Conservation (phyloP, 2,113 vertebrate genomes). For the Stigmatopora nigra region DNA sequence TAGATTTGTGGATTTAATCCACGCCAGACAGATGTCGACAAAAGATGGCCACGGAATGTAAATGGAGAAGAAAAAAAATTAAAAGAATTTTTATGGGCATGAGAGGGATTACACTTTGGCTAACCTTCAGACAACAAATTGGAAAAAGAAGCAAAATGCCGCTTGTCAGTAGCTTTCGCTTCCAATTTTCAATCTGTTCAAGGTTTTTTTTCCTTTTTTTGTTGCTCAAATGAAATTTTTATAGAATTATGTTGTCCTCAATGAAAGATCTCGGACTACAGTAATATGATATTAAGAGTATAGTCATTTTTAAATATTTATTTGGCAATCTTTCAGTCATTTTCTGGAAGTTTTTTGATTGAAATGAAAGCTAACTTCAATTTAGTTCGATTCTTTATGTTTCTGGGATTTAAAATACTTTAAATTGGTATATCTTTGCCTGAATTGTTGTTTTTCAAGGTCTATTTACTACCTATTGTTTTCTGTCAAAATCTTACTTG, state of each 20-base stretch:
- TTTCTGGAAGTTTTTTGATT: conserved; percentile 22
- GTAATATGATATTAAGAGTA: too few relatives aligned
- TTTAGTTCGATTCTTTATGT: conserved; percentile 14
- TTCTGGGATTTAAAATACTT: conserved; percentile 12
- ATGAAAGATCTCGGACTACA: too few relatives aligned
- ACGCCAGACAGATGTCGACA: not conserved
- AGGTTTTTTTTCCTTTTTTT: not conserved
- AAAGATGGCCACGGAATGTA: not conserved
- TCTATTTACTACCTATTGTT: not conserved
- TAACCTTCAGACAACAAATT: not conserved
- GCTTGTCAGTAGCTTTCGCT: not conserved
- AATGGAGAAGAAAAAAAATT: not conserved
- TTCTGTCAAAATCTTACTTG: too few relatives aligned
- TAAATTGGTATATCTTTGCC: conserved; percentile 13
- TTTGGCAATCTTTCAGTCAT: too few relatives aligned
- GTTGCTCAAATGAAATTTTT: not conserved
- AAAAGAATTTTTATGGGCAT: not conserved
- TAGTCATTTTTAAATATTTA: too few relatives aligned
- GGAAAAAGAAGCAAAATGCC: not conserved
- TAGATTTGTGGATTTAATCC: conserved; percentile 29
- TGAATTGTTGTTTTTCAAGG: conserved; percentile 5
- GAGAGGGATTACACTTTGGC: not conserved
- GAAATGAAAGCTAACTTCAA: conserved; percentile 33
- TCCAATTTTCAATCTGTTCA: not conserved
- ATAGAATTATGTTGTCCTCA: too few relatives aligned